Evolutionary conservation across 30 jellyfish, hydroid and myxozoan species (phyloP).

Genomic region (Nemopilema nomurai): DNA sequence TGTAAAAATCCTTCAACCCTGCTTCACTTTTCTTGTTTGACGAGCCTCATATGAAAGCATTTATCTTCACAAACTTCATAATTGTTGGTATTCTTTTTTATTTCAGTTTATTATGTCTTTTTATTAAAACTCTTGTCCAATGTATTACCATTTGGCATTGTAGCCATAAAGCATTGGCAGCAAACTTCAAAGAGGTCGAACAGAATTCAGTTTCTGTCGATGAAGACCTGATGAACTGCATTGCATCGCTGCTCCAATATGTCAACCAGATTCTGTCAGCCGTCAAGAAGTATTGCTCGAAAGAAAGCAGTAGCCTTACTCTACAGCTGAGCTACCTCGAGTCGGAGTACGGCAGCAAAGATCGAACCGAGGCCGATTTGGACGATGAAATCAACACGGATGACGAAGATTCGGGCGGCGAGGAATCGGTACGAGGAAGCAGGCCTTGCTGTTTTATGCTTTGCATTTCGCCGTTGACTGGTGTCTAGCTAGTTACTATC

Average conservation of each 20-base stretch:
- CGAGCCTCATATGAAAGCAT: too few species aligned
- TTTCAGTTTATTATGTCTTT: neutral
- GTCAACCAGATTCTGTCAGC: conserved; percentile 27
- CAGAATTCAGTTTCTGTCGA: conserved; percentile 15
- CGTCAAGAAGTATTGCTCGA: conserved; percentile 22
- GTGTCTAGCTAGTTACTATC: neutral
- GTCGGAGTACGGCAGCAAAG: conserved; percentile 32
- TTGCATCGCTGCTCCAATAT: conserved; percentile 30
- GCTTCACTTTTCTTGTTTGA: too few species aligned
- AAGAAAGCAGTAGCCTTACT: conserved; percentile 28
- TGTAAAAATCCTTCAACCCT: too few species aligned
- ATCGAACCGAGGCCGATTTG: conserved; percentile 32
- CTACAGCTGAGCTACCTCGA: conserved; percentile 42
- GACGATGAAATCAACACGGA: conserved; percentile 63
- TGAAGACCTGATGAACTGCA: conserved; percentile 41
- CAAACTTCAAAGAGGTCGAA: conserved; percentile 5
- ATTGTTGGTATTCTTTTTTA: too few species aligned
- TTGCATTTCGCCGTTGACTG: neutral
- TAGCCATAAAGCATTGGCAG: conserved; percentile 27
- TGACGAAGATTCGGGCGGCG: conserved; percentile 79
- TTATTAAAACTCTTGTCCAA: neutral
- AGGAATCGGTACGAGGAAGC: conserved; percentile 70
- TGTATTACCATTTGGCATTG: neutral
- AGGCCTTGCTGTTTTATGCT: neutral
- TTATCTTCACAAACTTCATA: too few species aligned